These are phyloP conservation scores for Rousettus madagascariensis DNA, from an alignment of 2,797 vertebrate species.

Conservation along the genomic window DNA sequence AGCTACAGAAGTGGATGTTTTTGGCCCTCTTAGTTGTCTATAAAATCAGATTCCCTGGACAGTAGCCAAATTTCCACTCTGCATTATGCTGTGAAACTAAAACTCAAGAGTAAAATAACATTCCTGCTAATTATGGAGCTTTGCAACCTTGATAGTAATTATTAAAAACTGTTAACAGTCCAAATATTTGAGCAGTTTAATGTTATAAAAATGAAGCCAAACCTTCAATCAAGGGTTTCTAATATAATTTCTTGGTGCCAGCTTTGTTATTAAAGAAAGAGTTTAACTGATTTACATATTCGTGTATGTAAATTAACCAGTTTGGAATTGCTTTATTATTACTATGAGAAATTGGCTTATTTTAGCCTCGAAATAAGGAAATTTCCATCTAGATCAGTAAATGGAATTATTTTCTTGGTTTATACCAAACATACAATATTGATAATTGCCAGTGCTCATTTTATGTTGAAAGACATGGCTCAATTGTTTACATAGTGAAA, in stretches of 20 bases:
- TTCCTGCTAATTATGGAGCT: background rate
- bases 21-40: background rate
- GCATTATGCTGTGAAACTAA: background rate
- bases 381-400: background rate
- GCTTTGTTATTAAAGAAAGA: background rate
- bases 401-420: conserved; percentile 4
- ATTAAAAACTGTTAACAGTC: conserved; percentile 24
- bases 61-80: background rate
- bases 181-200: conserved; percentile 29
- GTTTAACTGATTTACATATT: background rate
- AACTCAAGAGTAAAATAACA: background rate
- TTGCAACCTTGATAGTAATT: conserved; percentile 22
- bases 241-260: background rate
- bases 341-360: background rate
- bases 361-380: conserved; percentile 22
- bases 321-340: background rate
- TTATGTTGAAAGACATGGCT: background rate
- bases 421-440: background rate
- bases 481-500: background rate
- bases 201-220: conserved; percentile 26
- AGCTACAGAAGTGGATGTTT: conserved; percentile 10
- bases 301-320: background rate
- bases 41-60: background rate
- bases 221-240: background rate
- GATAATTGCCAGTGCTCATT: background rate